Evolutionary conservation across 2,888 invertebrate species (phyloP), one percentile per base, ranked within the genome.

Genomic region (Gonocerus acuteangulatus): DNA sequence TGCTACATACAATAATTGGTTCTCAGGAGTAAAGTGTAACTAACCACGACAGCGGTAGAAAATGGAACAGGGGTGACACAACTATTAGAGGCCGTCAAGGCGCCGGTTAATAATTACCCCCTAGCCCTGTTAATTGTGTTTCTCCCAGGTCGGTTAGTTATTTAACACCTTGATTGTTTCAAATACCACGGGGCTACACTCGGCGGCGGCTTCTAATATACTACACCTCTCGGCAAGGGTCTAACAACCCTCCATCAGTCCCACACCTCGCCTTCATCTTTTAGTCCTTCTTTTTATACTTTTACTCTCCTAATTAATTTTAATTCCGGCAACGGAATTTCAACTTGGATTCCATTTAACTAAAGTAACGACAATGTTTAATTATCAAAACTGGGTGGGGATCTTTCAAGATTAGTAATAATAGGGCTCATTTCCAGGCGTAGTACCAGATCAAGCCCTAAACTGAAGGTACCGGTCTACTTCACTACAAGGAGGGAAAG

Each of bases 91-190:
- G 54, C 39, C 39, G 54, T 13, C 9, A 21, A 44, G 54, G 54
- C 54, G 54, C 54, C 54, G 44, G 32, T 3, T 15, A 19, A 51
- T 51, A 51, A 51, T 51, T 51, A 51, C 51, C 34, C 19, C 1
- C 51, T 13, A 27, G 44, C 49, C n/a, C 19, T 44, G 42, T 59
- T 45, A 51, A 51, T 51, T 51, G 60, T 32, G 19, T 60, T 21
- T 32, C 51, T 39, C 48, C 13, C 15, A 18, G 18, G 45, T 16
- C 44, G 7, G 13, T 45, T 27, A 51, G 60, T 42, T 60, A 51
- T 57, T 47, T 57, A 57, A 57, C 57, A 57, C 57, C 57, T 47
- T 47, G 47, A 57, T 57, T 47, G 47, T 57, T 57, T 57, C 57
- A 57, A 57, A 57, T 57, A 47, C 57, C 54, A 54, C 34, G 19